phyloP scores from a whole-genome alignment of 2,888 invertebrate species.

The Emmelina monodactyla region DNA sequence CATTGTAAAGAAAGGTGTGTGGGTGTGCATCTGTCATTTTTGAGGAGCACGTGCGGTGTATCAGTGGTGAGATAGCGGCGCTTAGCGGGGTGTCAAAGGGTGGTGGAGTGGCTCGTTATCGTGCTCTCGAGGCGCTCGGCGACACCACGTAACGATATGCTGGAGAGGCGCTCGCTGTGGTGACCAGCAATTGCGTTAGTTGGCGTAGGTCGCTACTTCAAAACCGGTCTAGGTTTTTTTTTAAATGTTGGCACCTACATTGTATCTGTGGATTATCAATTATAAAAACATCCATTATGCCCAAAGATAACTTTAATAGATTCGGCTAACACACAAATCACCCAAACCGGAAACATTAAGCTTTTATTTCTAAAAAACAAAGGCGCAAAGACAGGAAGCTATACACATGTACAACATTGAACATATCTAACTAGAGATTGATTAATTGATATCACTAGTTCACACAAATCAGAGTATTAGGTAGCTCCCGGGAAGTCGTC shows the following conservation, averaged over 20 bases:
- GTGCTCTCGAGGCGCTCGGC: slow-evolving; percentile 18
- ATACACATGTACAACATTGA: no score
- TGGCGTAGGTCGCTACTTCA: no score
- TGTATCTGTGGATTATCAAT: no score
- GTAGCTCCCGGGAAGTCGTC: slow-evolving; percentile 21
- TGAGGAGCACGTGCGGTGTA: background rate
- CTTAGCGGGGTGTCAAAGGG: slow-evolving; percentile 19
- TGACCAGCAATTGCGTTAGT: background rate
- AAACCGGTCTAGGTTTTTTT: no score
- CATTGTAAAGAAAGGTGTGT: no score
- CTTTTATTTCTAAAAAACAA: background rate
- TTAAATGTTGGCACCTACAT: no score
- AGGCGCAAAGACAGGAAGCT: slow-evolving; percentile 31
- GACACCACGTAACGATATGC: slow-evolving; percentile 19
- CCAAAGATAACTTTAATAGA: no score
- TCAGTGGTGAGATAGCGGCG: slow-evolving; percentile 20
- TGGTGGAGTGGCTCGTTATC: slow-evolving; percentile 33
- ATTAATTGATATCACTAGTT: slow-evolving; percentile 50
- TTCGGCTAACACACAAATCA: background rate
- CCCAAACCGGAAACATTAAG: background rate
- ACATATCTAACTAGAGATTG: slow-evolving; percentile 20
- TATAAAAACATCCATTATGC: no score
- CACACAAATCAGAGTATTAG: slow-evolving; percentile 19
- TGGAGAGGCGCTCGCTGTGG: background rate
- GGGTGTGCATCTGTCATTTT: background rate